Percentiles rank a stretch among this genome's conserved stretches.
Conservation (phyloP, 2,888 invertebrate genomes). For the Cheilosia impressa region DNA sequence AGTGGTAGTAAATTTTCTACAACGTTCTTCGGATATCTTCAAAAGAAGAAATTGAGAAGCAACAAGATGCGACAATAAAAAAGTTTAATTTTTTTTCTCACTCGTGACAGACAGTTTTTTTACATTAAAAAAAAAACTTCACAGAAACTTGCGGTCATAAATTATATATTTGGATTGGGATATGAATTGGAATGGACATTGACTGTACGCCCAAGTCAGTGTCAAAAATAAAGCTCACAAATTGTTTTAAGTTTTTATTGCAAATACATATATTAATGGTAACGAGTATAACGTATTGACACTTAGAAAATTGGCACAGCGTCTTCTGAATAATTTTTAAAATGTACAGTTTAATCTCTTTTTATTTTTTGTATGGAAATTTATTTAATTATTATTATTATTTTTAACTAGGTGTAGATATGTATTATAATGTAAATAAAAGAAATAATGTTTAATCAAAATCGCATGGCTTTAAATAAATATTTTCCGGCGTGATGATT, state of each 20-base stretch:
- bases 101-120: neutral
- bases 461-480: no score
- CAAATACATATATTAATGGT: no score
- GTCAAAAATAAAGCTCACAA: neutral
- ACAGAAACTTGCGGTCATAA: neutral
- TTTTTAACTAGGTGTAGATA: no score
- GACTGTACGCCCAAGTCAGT: neutral
- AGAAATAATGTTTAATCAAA: no score
- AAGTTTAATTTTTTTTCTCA: neutral
- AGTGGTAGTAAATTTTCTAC: neutral
- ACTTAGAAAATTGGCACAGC: no score
- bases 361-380: no score
- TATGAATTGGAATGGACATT: neutral
- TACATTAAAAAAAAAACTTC: neutral
- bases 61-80: neutral
- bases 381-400: no score
- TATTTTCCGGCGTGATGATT: no score
- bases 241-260: neutral
- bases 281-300: no score
- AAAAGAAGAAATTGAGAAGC: conserved; percentile 27
- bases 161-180: neutral
- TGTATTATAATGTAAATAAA: no score
- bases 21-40: conserved; percentile 35
- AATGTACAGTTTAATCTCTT: no score
- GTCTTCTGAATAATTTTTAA: no score